Percentiles rank a stretch among this genome's conserved stretches.
Conservation (phyloP, 2,113 vertebrate genomes). For the Paradoxurus hermaphroditus region DNA sequence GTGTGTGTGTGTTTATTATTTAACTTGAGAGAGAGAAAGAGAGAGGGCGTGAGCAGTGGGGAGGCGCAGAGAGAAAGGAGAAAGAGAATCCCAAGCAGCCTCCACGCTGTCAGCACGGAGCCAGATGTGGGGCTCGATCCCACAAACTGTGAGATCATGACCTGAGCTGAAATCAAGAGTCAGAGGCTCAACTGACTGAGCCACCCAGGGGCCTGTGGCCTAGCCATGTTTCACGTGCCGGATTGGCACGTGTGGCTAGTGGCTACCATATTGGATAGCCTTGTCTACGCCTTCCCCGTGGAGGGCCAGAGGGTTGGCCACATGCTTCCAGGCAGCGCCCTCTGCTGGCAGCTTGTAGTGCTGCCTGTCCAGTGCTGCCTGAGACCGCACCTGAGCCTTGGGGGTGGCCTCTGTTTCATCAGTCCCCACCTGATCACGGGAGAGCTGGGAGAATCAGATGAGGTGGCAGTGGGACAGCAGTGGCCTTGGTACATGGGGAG, state of each 20-base stretch:
- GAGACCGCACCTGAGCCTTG: not conserved
- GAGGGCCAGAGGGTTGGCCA: not conserved
- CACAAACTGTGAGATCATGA: no score
- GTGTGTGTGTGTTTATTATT: no score
- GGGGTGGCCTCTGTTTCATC: no score
- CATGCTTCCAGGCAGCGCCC: not conserved
- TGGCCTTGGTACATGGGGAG: not conserved
- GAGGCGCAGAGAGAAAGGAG: no score
- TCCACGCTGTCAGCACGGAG: no score
- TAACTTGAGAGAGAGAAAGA: no score
- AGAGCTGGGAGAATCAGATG: not conserved
- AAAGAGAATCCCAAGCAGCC: no score
- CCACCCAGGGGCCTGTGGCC: not conserved
- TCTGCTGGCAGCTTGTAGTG: not conserved
- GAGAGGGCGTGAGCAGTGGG: no score
- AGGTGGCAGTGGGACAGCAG: not conserved
- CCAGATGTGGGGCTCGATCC: no score
- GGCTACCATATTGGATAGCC: not conserved
- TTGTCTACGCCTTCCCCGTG: not conserved
- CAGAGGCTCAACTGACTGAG: no score
- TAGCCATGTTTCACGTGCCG: not conserved
- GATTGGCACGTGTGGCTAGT: not conserved
- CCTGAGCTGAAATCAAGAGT: no score
- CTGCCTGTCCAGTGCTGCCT: not conserved
- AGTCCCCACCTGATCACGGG: not conserved